These are phyloP conservation scores for Sceliomorpha sp. DNA, from an alignment of 2,888 invertebrate genomes.

Conservation along the genomic window DNA sequence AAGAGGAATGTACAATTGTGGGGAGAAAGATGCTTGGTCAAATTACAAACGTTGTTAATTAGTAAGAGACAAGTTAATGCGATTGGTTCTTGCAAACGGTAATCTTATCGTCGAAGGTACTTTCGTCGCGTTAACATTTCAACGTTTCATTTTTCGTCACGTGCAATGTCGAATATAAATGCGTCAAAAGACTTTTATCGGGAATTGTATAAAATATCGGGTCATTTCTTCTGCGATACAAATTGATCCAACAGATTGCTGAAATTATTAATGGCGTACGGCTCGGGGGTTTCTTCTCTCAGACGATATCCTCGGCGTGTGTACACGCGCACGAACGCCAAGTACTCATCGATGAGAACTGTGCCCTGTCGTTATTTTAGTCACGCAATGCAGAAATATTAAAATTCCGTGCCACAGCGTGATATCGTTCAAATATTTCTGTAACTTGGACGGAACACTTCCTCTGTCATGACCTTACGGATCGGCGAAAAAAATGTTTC, in stretches of 20 bases:
- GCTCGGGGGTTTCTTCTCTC: neutral
- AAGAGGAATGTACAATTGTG: no score
- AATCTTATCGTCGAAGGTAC: no score
- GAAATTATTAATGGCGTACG: constrained; percentile 20
- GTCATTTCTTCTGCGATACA: constrained; percentile 3
- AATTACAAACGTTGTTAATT: no score
- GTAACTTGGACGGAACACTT: constrained; percentile 22
- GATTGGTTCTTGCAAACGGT: no score
- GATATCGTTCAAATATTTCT: constrained; percentile 56
- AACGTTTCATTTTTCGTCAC: no score
- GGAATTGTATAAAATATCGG: no score
- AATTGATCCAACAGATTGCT: constrained; percentile 18
- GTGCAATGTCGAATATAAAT: no score
- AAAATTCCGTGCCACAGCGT: constrained; percentile 61
- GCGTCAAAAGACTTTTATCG: no score
- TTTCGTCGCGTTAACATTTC: no score
- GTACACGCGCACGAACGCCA: constrained; percentile 1
- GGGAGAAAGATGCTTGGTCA: no score
- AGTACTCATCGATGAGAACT: constrained; percentile 40
- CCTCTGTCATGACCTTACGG: constrained; percentile 16
- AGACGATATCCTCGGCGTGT: neutral
- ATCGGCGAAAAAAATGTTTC: neutral
- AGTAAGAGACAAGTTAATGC: no score
- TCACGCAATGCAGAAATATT: constrained; percentile 63
- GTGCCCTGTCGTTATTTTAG: constrained; percentile 40